Conservation (phyloP, 1,140 invertebrate genomes). For the Babylonia areolata region DNA sequence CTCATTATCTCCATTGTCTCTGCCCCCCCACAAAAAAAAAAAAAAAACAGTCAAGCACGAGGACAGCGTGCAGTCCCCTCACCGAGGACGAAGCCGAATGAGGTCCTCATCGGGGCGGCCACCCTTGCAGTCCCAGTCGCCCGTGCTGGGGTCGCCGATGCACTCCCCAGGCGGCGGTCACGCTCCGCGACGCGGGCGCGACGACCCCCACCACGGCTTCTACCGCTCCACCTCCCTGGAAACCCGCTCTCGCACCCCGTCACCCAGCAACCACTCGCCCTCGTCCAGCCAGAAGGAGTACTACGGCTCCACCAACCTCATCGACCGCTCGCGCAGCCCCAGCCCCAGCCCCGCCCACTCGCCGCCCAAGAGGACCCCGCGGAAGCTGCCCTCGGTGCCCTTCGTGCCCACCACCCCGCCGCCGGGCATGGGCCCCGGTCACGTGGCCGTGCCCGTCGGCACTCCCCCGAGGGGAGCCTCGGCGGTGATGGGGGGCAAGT, state of each 20-base stretch:
- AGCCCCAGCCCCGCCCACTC: conserved; percentile 81
- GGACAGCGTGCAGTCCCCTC: conserved; percentile 65
- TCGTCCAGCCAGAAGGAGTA: conserved; percentile 74
- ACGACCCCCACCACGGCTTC: conserved; percentile 49
- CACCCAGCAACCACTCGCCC: conserved; percentile 86
- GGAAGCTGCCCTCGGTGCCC: conserved; percentile 64
- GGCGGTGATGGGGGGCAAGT: neutral
- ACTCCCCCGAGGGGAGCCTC: neutral
- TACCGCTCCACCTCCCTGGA: conserved; percentile 75
- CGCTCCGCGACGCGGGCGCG: conserved; percentile 33
- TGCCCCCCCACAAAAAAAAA: no score
- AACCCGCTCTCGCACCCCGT: conserved; percentile 85
- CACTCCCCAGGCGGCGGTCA: conserved; percentile 58
- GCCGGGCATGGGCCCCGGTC: conserved; percentile 21
- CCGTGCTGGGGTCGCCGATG: conserved; percentile 65
- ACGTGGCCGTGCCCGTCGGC: conserved; percentile 19
- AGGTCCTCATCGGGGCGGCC: conserved; percentile 50
- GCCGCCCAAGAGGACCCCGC: conserved; percentile 83
- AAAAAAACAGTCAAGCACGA: conserved; percentile 45
- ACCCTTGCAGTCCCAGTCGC: conserved; percentile 63
- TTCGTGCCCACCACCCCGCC: conserved; percentile 33
- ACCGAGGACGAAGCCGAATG: conserved; percentile 51
- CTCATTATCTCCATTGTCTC: neutral
- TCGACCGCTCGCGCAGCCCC: conserved; percentile 77
- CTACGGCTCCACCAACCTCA: conserved; percentile 77